Evolutionary conservation across 2,888 invertebrate species (phyloP).

Genomic region (Shargacucullia verbasci): DNA sequence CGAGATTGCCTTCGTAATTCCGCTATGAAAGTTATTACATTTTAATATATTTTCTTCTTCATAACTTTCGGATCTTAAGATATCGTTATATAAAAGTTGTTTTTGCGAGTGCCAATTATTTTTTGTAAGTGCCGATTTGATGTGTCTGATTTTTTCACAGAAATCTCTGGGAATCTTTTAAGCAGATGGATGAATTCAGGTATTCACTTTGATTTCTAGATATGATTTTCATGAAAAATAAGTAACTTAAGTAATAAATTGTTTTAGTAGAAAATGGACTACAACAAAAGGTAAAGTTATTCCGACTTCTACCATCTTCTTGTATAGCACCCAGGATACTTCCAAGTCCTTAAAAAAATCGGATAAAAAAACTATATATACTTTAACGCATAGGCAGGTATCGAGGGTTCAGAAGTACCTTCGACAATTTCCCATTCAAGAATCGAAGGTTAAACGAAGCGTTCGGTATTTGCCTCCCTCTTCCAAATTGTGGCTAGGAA

Average conservation of each 20-base stretch:
- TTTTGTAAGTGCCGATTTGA: background rate
- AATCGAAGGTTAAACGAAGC: conserved; percentile 86
- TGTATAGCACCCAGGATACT: background rate
- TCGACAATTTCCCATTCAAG: conserved; percentile 75
- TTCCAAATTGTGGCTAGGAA: conserved; percentile 62
- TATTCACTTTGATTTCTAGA: background rate
- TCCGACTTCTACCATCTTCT: background rate
- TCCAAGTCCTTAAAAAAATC: background rate
- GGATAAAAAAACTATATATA: conserved; percentile 20
- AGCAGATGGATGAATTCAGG: background rate
- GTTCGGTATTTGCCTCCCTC: conserved; percentile 70
- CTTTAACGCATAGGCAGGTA: conserved; percentile 29
- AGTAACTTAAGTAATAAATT: no score
- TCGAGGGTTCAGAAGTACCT: conserved; percentile 52
- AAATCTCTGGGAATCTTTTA: background rate
- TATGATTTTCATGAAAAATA: no score
- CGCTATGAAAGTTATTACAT: background rate
- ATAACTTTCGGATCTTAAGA: background rate
- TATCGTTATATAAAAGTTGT: background rate
- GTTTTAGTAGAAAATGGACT: no score
- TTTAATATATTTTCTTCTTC: background rate
- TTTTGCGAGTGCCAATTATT: background rate
- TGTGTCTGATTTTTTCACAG: background rate
- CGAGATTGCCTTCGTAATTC: conserved; percentile 15
- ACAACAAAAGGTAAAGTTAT: no score